These are phyloP conservation scores for Circaetus cinerascens DNA, from an alignment of 2,113 vertebrate genomes.

Conservation along the genomic window DNA sequence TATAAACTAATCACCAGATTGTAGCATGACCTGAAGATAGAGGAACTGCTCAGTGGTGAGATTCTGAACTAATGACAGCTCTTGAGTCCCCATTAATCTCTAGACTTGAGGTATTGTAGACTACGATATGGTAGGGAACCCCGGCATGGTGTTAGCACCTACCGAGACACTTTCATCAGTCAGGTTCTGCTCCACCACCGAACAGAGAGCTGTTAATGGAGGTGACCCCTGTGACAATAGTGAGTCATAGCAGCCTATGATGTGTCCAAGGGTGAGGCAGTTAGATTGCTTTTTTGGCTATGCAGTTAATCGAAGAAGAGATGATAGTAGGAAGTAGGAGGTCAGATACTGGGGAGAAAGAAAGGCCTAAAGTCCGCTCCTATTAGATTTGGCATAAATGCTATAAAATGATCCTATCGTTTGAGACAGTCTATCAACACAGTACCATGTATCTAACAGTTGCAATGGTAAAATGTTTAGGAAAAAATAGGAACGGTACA, in stretches of 20 bases:
- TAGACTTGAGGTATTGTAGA: background rate
- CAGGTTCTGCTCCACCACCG: fast-evolving
- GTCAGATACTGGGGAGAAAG: background rate
- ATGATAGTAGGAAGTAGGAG: background rate
- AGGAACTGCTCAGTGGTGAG: background rate
- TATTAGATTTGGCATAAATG: background rate
- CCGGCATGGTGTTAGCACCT: background rate
- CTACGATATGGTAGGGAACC: background rate
- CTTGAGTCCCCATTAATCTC: background rate
- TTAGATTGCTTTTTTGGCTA: background rate
- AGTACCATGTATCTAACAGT: background rate
- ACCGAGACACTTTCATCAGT: background rate
- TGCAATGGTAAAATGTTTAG: background rate
- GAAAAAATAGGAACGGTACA: background rate
- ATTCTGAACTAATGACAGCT: background rate
- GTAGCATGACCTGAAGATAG: background rate
- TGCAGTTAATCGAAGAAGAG: background rate
- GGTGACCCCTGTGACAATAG: background rate
- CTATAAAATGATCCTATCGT: background rate
- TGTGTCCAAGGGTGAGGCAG: background rate
- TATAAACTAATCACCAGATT: background rate
- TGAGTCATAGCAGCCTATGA: background rate
- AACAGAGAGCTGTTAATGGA: background rate
- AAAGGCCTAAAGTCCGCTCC: background rate
- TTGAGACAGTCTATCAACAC: background rate